Evolutionary conservation across 2,888 invertebrate genomes (phyloP).

Genomic region (Mechanitis mazaeus): DNA sequence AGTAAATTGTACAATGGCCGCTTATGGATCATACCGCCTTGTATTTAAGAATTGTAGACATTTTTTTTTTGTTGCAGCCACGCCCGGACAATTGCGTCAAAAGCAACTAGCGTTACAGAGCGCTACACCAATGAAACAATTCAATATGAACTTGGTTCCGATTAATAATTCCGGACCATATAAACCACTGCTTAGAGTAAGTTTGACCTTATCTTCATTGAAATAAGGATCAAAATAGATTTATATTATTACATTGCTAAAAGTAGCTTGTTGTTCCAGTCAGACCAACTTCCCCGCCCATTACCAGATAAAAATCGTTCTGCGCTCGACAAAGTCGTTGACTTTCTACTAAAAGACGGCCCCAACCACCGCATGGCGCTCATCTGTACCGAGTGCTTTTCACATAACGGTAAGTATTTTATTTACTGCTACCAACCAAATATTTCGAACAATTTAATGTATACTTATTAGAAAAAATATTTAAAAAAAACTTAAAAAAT

Average conservation of each 20-base stretch:
- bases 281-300: slow-evolving; percentile 81
- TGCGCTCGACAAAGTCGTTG: slow-evolving; percentile 91
- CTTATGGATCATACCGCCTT: no score
- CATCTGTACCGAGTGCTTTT: slow-evolving; percentile 91
- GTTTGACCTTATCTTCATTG: slow-evolving; percentile 26
- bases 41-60: no score
- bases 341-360: slow-evolving; percentile 96
- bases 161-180: slow-evolving; percentile 39
- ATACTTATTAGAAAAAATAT: no score
- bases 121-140: slow-evolving; percentile 51
- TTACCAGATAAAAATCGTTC: slow-evolving; percentile 85
- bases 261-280: slow-evolving; percentile 41
- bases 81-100: slow-evolving; percentile 59
- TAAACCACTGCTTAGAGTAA: slow-evolving; percentile 54
- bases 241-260: not conserved
- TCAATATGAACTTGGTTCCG: slow-evolving; percentile 43
- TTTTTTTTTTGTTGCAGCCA: slow-evolving; percentile 42
- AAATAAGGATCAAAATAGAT: not conserved
- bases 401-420: slow-evolving; percentile 88
- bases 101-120: slow-evolving; percentile 54
- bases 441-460: no score
- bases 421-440: no score
- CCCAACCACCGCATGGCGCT: slow-evolving; percentile 96
- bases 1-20: no score
- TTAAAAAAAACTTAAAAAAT: not conserved